Evolutionary conservation across 2,797 vertebrate species (phyloP).

Genomic region (Hipposideros larvatus): DNA sequence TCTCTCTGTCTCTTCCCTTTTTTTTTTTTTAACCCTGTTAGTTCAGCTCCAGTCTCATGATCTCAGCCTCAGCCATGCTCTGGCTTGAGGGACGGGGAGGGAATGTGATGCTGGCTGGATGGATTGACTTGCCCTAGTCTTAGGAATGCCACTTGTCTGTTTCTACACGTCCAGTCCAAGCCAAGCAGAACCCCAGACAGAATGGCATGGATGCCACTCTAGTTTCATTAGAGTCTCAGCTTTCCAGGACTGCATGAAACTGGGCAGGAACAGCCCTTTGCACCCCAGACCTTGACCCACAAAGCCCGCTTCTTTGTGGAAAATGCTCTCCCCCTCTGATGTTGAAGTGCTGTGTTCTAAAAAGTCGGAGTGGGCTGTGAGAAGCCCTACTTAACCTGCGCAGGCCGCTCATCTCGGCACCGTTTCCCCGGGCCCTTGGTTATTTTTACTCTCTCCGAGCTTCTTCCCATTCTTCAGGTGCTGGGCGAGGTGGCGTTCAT

Average conservation of each 20-base stretch:
- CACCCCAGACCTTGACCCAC: not conserved
- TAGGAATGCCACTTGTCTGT: not conserved
- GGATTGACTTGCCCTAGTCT: not conserved
- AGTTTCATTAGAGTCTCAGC: not conserved
- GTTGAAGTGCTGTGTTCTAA: constrained; percentile 20
- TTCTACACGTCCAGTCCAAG: not conserved
- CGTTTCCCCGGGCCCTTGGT: constrained; percentile 92
- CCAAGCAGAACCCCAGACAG: not conserved
- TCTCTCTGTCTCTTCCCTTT: not conserved
- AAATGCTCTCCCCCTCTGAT: not conserved
- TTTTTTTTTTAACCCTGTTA: not conserved
- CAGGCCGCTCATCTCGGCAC: constrained; percentile 92
- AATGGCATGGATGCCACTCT: not conserved
- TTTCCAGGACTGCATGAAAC: not conserved
- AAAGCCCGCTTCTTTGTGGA: not conserved
- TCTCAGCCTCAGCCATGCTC: not conserved
- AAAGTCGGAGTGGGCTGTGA: constrained; percentile 85
- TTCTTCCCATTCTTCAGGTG: constrained; percentile 98
- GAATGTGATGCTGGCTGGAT: not conserved
- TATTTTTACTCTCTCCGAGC: constrained; percentile 96
- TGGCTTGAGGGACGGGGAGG: not conserved
- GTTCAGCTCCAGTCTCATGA: not conserved
- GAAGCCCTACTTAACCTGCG: constrained; percentile 94
- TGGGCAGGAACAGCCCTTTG: rapidly evolving
- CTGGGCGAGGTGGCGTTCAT: constrained; percentile 97